Percentiles rank a stretch among this genome's conserved stretches.
Evolutionary conservation across 2,888 invertebrate genomes (phyloP).

Genomic region (Tipula vernalis): DNA sequence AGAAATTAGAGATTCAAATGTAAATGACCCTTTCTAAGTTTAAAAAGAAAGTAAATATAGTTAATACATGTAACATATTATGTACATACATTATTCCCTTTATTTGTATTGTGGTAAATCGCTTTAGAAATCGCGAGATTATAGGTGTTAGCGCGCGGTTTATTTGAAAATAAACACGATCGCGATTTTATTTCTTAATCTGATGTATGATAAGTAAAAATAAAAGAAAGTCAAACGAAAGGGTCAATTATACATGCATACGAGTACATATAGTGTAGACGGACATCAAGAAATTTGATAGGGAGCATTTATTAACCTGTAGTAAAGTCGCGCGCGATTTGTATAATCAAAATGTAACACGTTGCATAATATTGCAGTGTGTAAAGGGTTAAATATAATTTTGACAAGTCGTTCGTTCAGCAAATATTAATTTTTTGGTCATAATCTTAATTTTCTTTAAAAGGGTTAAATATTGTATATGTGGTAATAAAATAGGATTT

Average conservation of each 20-base stretch:
- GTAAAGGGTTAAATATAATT: not conserved
- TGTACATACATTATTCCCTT: not conserved
- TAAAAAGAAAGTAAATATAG: not conserved
- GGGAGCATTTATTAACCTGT: not conserved
- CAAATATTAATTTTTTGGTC: not conserved
- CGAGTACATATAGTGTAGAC: too few relatives aligned
- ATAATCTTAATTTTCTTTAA: not conserved
- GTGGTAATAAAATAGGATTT: not conserved
- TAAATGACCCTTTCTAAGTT: not conserved
- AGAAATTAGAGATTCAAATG: not conserved
- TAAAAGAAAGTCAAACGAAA: not conserved
- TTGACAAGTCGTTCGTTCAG: not conserved
- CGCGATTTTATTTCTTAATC: not conserved
- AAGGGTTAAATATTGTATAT: too few relatives aligned
- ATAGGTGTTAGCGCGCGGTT: not conserved
- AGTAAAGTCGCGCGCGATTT: not conserved
- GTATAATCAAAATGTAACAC: too few relatives aligned
- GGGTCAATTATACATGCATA: not conserved
- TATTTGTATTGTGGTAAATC: not conserved
- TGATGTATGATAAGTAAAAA: not conserved
- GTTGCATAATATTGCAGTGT: not conserved
- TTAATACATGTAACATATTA: not conserved
- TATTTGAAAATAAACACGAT: not conserved
- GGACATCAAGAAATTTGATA: not conserved
- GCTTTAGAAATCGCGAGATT: not conserved